These are phyloP conservation scores for Macropis europaea DNA, from an alignment of 2,888 invertebrate species.

Conservation along the genomic window DNA sequence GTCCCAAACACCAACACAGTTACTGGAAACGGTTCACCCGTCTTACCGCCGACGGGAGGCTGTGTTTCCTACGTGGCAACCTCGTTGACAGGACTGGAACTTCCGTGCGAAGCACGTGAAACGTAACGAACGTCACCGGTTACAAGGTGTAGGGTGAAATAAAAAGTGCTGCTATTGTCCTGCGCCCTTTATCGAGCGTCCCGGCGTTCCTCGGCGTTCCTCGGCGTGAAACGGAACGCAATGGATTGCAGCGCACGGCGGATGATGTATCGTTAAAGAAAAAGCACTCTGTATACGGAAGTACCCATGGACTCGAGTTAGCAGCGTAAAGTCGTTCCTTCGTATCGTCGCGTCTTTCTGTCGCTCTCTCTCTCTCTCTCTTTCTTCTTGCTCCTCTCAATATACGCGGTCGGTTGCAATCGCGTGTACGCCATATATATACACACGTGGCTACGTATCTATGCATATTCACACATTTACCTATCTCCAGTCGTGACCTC, in stretches of 20 bases:
- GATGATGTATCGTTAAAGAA: constrained; percentile 39
- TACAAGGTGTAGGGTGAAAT: too few species aligned
- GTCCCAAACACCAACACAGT: too few species aligned
- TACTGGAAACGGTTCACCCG: too few species aligned
- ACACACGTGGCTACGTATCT: not conserved
- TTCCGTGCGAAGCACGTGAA: too few species aligned
- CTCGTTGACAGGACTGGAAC: too few species aligned
- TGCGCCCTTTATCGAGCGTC: too few species aligned
- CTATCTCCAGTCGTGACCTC: constrained; percentile 62
- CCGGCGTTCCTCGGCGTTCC: too few species aligned
- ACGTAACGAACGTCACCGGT: too few species aligned
- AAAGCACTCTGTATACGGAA: constrained; percentile 53
- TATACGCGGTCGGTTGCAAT: constrained; percentile 49
- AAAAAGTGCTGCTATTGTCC: too few species aligned
- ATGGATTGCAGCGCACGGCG: constrained; percentile 1
- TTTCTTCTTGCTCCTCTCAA: constrained; percentile 27
- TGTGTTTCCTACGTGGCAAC: too few species aligned
- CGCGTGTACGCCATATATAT: constrained; percentile 24
- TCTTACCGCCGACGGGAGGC: too few species aligned
- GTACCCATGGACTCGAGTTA: constrained; percentile 33
- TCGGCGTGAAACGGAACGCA: not conserved
- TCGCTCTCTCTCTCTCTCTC: not conserved
- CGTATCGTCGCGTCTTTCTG: constrained; percentile 33
- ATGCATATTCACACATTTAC: constrained; percentile 46
- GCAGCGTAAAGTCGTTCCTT: constrained; percentile 49